Evolutionary conservation across 2,888 invertebrate genomes (phyloP).

Genomic region (Strigamia crassipes): DNA sequence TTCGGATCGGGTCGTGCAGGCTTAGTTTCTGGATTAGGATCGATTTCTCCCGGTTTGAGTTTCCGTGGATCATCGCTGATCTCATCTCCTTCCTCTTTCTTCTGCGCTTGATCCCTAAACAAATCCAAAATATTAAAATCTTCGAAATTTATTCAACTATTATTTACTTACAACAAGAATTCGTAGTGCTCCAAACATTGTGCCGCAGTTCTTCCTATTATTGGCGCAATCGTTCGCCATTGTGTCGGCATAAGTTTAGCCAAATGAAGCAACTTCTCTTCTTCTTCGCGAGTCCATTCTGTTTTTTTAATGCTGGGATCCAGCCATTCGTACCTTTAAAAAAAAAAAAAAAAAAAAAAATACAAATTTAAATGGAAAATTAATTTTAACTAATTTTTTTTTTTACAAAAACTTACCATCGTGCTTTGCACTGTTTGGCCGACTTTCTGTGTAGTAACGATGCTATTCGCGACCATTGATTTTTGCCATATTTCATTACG

Average conservation of each 20-base stretch:
- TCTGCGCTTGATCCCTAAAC: slow-evolving; percentile 91
- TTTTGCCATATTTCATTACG: slow-evolving; percentile 99
- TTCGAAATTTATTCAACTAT: neutral
- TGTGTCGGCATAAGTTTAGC: slow-evolving; percentile 99
- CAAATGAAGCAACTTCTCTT: slow-evolving; percentile 94
- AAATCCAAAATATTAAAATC: slow-evolving; percentile 41
- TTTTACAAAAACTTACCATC: slow-evolving; percentile 75
- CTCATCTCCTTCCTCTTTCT: slow-evolving; percentile 93
- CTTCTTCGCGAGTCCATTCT: slow-evolving; percentile 99
- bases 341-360: neutral
- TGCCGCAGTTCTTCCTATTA: slow-evolving; percentile 97
- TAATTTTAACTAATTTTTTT: too few relatives aligned
- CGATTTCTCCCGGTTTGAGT: slow-evolving; percentile 97
- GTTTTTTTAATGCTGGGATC: slow-evolving; percentile 99
- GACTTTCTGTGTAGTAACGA: slow-evolving; percentile 96
- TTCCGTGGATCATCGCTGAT: slow-evolving; percentile 92
- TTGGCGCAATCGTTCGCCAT: slow-evolving; percentile 99
- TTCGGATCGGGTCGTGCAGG: slow-evolving; percentile 98
- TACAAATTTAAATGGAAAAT: too few relatives aligned
- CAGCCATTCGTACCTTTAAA: slow-evolving; percentile 88
- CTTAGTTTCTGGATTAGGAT: slow-evolving; percentile 99
- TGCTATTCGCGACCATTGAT: slow-evolving; percentile 99
- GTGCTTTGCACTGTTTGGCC: slow-evolving; percentile 98
- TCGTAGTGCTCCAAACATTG: slow-evolving; percentile 98
- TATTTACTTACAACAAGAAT: slow-evolving; percentile 79